Evolutionary conservation across 2,888 invertebrate genomes (phyloP).

Genomic region (Tribolium freemani): DNA sequence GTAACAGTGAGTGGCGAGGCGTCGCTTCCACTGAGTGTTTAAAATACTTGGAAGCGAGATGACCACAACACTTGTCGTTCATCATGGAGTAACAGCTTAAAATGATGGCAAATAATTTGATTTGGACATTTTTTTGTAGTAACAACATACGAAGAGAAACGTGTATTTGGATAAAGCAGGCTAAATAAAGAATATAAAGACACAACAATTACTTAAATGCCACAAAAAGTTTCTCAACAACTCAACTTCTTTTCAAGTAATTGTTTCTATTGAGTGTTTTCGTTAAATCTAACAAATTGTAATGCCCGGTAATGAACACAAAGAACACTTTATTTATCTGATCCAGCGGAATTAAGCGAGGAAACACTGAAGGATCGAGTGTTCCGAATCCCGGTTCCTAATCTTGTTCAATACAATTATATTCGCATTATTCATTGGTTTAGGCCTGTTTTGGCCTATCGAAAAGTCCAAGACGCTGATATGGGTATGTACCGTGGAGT

Average conservation of each 20-base stretch:
- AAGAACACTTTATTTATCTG: conserved; percentile 17
- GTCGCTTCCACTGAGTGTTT: too few relatives aligned
- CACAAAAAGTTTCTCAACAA: neutral
- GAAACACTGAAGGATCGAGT: conserved; percentile 2
- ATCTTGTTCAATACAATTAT: conserved; percentile 23
- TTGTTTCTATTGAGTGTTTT: neutral
- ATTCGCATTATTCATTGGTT: conserved; percentile 21
- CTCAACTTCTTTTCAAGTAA: neutral
- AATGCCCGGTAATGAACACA: conserved; percentile 10
- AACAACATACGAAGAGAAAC: neutral
- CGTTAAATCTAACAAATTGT: conserved; percentile 18
- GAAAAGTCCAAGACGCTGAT: too few relatives aligned
- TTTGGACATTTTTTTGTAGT: neutral
- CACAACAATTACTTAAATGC: neutral
- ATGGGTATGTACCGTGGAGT: neutral
- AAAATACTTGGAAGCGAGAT: too few relatives aligned
- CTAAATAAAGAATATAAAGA: neutral
- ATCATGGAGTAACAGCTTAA: neutral
- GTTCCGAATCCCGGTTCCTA: conserved; percentile 15
- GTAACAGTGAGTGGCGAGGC: too few relatives aligned
- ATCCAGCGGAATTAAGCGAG: conserved; percentile 9
- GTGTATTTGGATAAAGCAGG: too few relatives aligned
- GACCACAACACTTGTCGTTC: neutral
- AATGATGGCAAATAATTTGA: neutral
- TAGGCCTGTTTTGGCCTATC: conserved; percentile 1